phyloP scores from a whole-genome alignment of 2,797 vertebrate genomes.

The Bovichtus variegatus region DNA sequence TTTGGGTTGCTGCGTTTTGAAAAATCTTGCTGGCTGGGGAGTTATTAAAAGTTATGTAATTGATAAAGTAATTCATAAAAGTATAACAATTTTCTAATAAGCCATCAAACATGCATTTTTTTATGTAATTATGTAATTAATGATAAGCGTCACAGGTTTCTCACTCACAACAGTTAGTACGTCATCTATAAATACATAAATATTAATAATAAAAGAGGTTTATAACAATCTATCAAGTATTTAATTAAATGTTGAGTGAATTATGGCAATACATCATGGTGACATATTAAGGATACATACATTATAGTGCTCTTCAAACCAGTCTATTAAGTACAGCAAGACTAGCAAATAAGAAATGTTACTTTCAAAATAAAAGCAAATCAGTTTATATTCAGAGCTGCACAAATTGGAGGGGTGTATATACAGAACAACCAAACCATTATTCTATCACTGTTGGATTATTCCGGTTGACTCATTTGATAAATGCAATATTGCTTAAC shows the following conservation, averaged over 20 bases:
- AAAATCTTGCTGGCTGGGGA: background rate
- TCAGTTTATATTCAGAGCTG: no score
- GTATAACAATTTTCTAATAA: background rate
- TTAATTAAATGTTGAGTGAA: background rate
- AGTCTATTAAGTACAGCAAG: background rate
- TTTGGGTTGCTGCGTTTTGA: background rate
- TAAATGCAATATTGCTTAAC: background rate
- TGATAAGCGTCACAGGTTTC: background rate
- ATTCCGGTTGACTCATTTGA: constrained; percentile 26
- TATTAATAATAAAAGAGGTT: background rate
- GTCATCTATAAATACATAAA: background rate
- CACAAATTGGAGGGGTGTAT: background rate
- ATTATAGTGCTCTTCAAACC: background rate
- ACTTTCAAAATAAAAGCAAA: constrained; percentile 27
- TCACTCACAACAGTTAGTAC: background rate
- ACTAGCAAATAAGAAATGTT: background rate
- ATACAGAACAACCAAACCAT: constrained; percentile 15
- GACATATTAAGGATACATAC: background rate
- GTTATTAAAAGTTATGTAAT: background rate
- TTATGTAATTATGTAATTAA: background rate
- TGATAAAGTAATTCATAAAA: constrained; percentile 1
- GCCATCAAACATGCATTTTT: background rate
- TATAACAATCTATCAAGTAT: background rate
- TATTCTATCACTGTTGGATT: constrained; percentile 23
- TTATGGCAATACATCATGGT: background rate